A percentile compares a stretch with the other conserved stretches of the same genome.
phyloP scores from a whole-genome alignment of 2,888 invertebrate genomes.

The Rhagophthalmus giganteus region DNA sequence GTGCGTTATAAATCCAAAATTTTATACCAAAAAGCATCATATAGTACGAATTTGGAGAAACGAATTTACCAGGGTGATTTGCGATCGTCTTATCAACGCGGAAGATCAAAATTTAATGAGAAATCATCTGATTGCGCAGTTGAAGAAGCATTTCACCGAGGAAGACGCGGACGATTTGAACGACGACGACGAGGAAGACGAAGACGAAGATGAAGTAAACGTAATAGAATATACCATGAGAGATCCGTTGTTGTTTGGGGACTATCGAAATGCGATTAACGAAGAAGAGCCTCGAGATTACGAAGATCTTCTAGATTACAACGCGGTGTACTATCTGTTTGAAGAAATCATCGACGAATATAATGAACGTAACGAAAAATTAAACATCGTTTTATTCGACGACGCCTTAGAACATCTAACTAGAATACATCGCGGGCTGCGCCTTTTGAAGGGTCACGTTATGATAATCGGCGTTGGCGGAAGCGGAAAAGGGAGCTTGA shows the following conservation, averaged over 20 bases:
- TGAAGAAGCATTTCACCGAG: conserved; percentile 5
- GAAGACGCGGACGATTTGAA: conserved; percentile 26
- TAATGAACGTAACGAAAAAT: conserved; percentile 72
- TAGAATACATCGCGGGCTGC: conserved; percentile 79
- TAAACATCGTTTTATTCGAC: conserved; percentile 86
- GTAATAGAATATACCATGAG: conserved; percentile 71
- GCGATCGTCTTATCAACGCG: conserved; percentile 78
- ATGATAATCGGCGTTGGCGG: conserved; percentile 89
- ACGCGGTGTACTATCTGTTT: conserved; percentile 84
- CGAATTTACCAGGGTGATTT: conserved; percentile 84
- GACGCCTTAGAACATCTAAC: conserved; percentile 91
- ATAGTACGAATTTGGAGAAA: conserved; percentile 89
- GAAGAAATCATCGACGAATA: conserved; percentile 89
- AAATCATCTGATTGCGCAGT: conserved; percentile 62
- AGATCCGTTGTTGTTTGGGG: conserved; percentile 86
- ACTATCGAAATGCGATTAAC: conserved; percentile 82
- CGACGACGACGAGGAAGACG: conserved; percentile 53
- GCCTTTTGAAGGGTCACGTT: conserved; percentile 82
- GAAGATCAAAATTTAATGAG: conserved; percentile 68
- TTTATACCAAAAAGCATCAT: conserved; percentile 68
- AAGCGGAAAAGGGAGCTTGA: conserved; percentile 83
- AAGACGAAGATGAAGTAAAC: conserved; percentile 54
- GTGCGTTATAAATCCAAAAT: conserved; percentile 72
- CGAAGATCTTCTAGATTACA: conserved; percentile 88
- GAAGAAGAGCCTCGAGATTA: conserved; percentile 80